phyloP scores from a whole-genome alignment of 2,797 vertebrate species.

The Epinephelus coioides region DNA sequence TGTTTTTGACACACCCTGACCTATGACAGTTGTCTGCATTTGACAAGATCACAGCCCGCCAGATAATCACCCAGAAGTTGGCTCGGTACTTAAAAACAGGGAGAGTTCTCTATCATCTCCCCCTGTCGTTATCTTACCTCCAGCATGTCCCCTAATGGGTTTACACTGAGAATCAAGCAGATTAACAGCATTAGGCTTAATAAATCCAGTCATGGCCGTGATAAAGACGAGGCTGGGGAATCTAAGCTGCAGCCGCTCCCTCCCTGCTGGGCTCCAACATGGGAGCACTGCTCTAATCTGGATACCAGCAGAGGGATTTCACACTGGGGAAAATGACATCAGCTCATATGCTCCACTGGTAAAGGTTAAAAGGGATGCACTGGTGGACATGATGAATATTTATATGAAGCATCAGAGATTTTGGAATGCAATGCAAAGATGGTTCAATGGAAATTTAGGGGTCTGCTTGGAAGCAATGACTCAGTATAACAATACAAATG shows the following conservation, averaged over 20 bases:
- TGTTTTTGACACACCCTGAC: slow-evolving; percentile 78
- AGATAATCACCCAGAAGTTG: slow-evolving; percentile 55
- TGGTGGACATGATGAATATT: slow-evolving; percentile 33
- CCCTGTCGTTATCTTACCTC: slow-evolving; percentile 59
- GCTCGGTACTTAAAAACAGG: slow-evolving; percentile 55
- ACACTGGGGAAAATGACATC: slow-evolving; percentile 65
- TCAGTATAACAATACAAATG: background rate
- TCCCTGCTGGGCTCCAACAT: slow-evolving; percentile 63
- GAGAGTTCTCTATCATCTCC: slow-evolving; percentile 49
- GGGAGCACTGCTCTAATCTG: slow-evolving; percentile 71
- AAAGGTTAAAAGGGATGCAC: slow-evolving; percentile 67
- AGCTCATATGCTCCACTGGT: slow-evolving; percentile 25
- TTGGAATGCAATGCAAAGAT: slow-evolving; percentile 46
- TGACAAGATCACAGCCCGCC: slow-evolving; percentile 78
- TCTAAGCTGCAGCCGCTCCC: slow-evolving; percentile 56
- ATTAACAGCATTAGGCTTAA: slow-evolving; percentile 77
- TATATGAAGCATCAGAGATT: slow-evolving; percentile 20
- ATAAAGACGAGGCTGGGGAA: slow-evolving; percentile 62
- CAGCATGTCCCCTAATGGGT: slow-evolving; percentile 71
- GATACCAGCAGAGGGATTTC: slow-evolving; percentile 69
- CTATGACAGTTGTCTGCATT: slow-evolving; percentile 66
- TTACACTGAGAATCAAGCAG: slow-evolving; percentile 76
- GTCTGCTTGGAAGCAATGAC: slow-evolving; percentile 2
- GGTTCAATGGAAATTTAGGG: slow-evolving; percentile 12
- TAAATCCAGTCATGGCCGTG: slow-evolving; percentile 74